Evolutionary conservation across 1,140 invertebrate genomes (phyloP).

Genomic region (Lepidostoma basale): DNA sequence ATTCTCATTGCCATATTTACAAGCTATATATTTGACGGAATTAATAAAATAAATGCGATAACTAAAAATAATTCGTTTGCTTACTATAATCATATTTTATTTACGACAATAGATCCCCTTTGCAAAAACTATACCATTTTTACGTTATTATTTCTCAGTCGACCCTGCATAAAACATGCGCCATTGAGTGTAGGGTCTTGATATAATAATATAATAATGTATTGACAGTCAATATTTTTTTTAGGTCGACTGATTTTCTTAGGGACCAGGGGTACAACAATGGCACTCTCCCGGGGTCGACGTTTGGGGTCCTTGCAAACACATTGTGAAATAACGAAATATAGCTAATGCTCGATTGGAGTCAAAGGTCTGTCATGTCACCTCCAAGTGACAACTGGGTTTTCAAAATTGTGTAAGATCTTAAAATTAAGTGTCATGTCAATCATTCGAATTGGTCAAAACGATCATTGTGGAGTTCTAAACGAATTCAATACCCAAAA

Average conservation of each 20-base stretch:
- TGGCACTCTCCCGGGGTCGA: neutral
- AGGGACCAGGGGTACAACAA: neutral
- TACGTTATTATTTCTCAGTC: too few relatives aligned
- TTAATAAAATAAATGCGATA: neutral
- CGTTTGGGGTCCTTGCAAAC: neutral
- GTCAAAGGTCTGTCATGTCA: slow-evolving; percentile 8
- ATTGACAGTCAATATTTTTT: slow-evolving; percentile 45
- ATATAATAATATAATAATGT: slow-evolving; percentile 37
- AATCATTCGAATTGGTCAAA: too few relatives aligned
- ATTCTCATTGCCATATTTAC: too few relatives aligned
- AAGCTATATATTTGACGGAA: neutral
- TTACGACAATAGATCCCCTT: too few relatives aligned
- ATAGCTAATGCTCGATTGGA: neutral
- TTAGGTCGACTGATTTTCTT: slow-evolving; percentile 37
- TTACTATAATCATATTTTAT: too few relatives aligned
- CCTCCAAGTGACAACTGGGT: slow-evolving; percentile 4
- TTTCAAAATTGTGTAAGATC: too few relatives aligned
- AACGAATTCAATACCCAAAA: too few relatives aligned
- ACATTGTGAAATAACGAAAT: neutral
- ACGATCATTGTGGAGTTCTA: too few relatives aligned
- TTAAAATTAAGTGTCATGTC: too few relatives aligned
- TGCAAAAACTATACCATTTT: too few relatives aligned
- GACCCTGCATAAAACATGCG: neutral
- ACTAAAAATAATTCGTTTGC: too few relatives aligned
- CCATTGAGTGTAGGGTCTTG: neutral